Evolutionary conservation across 2,113 vertebrate genomes (phyloP).

Genomic region (Nematolebias whitei): DNA sequence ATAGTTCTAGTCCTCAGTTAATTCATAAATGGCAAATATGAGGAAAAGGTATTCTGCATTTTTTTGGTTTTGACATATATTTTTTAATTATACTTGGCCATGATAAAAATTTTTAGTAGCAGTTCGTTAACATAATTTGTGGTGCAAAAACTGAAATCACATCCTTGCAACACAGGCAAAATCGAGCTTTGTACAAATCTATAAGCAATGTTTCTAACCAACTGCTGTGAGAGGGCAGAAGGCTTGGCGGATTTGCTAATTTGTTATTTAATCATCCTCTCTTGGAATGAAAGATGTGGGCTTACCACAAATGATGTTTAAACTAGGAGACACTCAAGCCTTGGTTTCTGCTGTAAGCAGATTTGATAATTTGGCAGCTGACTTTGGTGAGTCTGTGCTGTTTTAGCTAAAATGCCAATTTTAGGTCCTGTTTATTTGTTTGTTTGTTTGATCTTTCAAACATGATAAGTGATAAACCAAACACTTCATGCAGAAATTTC

Average conservation of each 20-base stretch:
- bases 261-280: slow-evolving; percentile 49
- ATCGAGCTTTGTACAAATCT: not conserved
- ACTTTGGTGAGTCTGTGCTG: not conserved
- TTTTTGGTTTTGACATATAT: not conserved
- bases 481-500: slow-evolving; percentile 8
- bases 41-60: not conserved
- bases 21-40: not conserved
- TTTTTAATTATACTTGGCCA: too few species aligned
- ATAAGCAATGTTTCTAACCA: slow-evolving; percentile 1
- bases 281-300: slow-evolving; percentile 26
- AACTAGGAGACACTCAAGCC: slow-evolving; percentile 18
- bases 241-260: slow-evolving; percentile 29
- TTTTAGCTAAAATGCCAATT: slow-evolving; percentile 7
- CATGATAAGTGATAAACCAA: not conserved
- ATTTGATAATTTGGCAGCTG: slow-evolving; percentile 7
- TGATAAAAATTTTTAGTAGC: too few species aligned
- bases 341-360: slow-evolving; percentile 1
- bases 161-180: not conserved
- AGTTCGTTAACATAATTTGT: not conserved
- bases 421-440: slow-evolving; percentile 1
- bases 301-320: slow-evolving; percentile 24
- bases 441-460: not conserved
- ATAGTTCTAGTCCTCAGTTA: not conserved
- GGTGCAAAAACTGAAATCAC: not conserved
- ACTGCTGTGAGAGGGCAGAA: slow-evolving; percentile 14